Percentiles rank a stretch among this genome's conserved stretches.
Conservation (phyloP, 37 sponge, comb jelly and placozoan species). For the Bolinopsis microptera region DNA sequence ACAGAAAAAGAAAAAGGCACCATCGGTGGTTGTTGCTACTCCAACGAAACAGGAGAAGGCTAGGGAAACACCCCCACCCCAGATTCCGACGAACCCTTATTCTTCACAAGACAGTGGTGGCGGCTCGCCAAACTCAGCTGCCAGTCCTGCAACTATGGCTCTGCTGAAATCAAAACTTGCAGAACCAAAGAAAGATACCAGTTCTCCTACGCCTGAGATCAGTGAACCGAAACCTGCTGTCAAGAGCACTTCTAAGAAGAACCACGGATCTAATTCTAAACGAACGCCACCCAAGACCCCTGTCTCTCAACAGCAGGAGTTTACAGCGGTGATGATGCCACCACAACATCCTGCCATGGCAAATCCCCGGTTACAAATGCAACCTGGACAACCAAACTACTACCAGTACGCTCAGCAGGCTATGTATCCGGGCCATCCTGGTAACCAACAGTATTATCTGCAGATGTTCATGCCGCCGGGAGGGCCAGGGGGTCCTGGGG, state of each 20-base stretch:
- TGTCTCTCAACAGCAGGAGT: not conserved
- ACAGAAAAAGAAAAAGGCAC: conserved; percentile 9
- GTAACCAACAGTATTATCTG: conserved; percentile 38
- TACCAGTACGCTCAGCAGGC: not conserved
- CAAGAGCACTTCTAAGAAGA: not conserved
- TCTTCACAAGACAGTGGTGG: not conserved
- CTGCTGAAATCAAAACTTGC: not conserved
- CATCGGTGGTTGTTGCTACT: not conserved
- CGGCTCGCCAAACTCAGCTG: not conserved
- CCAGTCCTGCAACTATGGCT: conserved; percentile 11
- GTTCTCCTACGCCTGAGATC: not conserved
- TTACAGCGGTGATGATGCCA: not conserved
- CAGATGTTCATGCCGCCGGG: conserved; percentile 45
- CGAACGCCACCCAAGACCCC: not conserved
- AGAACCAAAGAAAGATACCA: not conserved
- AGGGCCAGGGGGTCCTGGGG: not conserved
- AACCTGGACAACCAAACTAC: not conserved
- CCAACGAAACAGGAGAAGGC: not conserved
- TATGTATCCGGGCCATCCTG: not conserved
- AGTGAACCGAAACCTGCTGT: not conserved
- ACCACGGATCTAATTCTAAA: not conserved
- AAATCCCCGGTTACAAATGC: not conserved
- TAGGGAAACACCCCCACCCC: not conserved
- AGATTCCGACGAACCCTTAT: not conserved
- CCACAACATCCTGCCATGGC: not conserved